These are phyloP conservation scores for Crax fasciolata DNA, from an alignment of 2,797 vertebrate genomes.

Conservation along the genomic window DNA sequence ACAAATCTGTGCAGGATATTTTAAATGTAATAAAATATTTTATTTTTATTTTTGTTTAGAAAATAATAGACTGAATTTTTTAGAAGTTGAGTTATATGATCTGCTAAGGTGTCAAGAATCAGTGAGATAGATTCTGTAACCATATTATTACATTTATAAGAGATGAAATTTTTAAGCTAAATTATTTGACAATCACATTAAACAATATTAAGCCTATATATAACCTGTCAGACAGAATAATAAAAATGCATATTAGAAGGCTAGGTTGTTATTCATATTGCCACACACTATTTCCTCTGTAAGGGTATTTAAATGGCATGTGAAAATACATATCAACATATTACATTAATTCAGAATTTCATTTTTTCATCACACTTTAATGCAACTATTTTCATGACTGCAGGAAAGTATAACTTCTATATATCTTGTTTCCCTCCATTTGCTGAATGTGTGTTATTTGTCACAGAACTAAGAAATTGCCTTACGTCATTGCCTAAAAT, in stretches of 20 bases:
- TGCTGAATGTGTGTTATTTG: not conserved
- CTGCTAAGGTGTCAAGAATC: not conserved
- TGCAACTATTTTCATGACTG: not conserved
- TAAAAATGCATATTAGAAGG: slow-evolving; percentile 4
- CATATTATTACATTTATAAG: slow-evolving; percentile 36
- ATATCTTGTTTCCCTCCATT: not conserved
- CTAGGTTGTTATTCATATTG: not conserved
- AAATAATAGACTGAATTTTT: not conserved
- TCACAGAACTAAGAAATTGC: not conserved
- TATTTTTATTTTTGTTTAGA: not conserved
- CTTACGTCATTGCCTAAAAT: not conserved
- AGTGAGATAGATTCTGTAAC: not conserved
- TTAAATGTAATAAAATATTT: not conserved
- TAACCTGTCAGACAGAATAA: slow-evolving; percentile 39
- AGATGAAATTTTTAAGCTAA: slow-evolving; percentile 7
- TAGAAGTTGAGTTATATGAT: not conserved
- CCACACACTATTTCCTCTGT: not conserved
- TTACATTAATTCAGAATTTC: not conserved
- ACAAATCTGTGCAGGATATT: not conserved
- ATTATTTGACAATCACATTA: slow-evolving; percentile 43
- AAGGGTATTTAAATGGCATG: not conserved
- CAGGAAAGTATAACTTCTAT: not conserved
- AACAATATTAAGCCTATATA: slow-evolving; percentile 47
- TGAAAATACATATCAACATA: not conserved
- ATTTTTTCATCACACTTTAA: not conserved